These are phyloP conservation scores for Myiopsitta monachus DNA, from an alignment of 2,113 vertebrate genomes.

Conservation along the genomic window DNA sequence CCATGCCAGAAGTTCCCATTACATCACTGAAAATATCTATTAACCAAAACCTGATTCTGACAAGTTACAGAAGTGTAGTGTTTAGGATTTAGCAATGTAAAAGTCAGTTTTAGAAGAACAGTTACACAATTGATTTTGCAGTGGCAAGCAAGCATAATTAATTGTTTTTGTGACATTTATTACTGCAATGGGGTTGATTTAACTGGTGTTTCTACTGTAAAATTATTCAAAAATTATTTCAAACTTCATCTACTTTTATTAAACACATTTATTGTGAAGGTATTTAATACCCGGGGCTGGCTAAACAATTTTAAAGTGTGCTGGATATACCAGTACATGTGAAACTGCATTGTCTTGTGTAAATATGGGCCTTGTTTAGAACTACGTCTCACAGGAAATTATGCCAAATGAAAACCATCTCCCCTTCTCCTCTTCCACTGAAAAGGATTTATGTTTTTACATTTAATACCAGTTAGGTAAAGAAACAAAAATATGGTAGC, in stretches of 20 bases:
- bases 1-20: slow-evolving; percentile 80
- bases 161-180: slow-evolving; percentile 79
- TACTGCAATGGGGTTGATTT: slow-evolving; percentile 75
- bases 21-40: slow-evolving; percentile 83
- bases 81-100: slow-evolving; percentile 76
- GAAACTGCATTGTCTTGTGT: slow-evolving; percentile 73
- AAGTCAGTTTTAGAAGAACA: slow-evolving; percentile 76
- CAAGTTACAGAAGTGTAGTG: slow-evolving; percentile 79
- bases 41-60: slow-evolving; percentile 83
- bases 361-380: slow-evolving; percentile 80
- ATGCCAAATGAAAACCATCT: slow-evolving; percentile 83
- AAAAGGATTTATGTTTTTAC: slow-evolving; percentile 77
- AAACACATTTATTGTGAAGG: slow-evolving; percentile 75
- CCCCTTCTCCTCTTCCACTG: slow-evolving; percentile 65
- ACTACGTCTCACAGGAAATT: slow-evolving; percentile 78
- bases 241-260: slow-evolving; percentile 77
- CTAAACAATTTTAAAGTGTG: slow-evolving; percentile 73
- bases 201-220: slow-evolving; percentile 80
- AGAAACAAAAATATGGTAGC: slow-evolving; percentile 66
- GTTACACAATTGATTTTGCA: slow-evolving; percentile 81
- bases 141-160: slow-evolving; percentile 72
- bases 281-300: slow-evolving; percentile 63
- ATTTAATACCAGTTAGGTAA: slow-evolving; percentile 72
- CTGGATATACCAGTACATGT: slow-evolving; percentile 64
- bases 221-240: slow-evolving; percentile 81